Conservation (phyloP, 2,888 invertebrate species). For the Silvanus unidentatus region DNA sequence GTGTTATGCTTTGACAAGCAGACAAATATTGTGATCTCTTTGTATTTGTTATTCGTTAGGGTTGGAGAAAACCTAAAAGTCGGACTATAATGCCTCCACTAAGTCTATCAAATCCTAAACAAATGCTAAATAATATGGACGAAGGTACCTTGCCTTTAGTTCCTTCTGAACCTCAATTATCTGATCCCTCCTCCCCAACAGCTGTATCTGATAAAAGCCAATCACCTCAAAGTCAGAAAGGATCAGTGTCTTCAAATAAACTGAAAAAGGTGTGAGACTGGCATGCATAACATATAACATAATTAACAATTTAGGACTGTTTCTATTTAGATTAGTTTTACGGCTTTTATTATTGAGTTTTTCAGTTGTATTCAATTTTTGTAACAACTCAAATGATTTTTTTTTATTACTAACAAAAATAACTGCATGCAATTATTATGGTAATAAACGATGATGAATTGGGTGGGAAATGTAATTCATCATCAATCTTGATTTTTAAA, state of each 20-base stretch:
- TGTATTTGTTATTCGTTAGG: constrained; percentile 49
- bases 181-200: constrained; percentile 46
- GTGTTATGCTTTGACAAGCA: neutral
- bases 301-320: no score
- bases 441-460: neutral
- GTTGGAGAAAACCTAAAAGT: constrained; percentile 74
- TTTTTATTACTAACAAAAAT: no score
- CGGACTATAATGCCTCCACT: constrained; percentile 66
- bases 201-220: constrained; percentile 51
- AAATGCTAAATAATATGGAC: constrained; percentile 46
- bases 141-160: constrained; percentile 44
- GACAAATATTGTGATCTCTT: constrained; percentile 12
- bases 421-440: no score
- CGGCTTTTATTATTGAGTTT: constrained; percentile 14
- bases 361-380: constrained; percentile 7
- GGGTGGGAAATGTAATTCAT: neutral
- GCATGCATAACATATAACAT: constrained; percentile 26
- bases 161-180: constrained; percentile 40
- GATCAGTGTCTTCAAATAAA: constrained; percentile 50
- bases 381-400: no score
- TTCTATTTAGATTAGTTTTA: constrained; percentile 22
- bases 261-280: constrained; percentile 49
- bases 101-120: constrained; percentile 52
- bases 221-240: constrained; percentile 50
- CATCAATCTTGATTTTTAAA: neutral